phyloP scores from a whole-genome alignment of 2,888 invertebrate genomes.

The Sphaeridia pumilis region DNA sequence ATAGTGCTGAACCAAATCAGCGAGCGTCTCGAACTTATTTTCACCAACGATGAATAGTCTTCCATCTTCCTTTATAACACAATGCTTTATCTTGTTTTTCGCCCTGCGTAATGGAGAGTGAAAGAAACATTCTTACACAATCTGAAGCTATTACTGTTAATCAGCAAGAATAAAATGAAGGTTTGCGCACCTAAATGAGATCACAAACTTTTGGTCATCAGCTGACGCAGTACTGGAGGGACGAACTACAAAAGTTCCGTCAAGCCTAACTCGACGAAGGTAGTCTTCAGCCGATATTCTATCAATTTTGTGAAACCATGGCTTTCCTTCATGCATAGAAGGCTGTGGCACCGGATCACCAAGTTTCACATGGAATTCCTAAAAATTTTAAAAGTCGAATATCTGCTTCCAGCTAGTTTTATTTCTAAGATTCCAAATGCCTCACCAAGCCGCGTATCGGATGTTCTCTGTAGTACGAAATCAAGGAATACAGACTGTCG shows the following conservation, averaged over 20 bases:
- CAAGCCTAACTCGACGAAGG: constrained; percentile 65
- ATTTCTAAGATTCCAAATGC: not conserved
- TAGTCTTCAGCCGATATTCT: constrained; percentile 78
- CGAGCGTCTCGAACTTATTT: constrained; percentile 88
- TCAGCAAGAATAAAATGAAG: too few species aligned
- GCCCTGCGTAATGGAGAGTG: too few species aligned
- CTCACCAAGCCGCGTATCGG: constrained; percentile 68
- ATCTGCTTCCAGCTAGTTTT: too few species aligned
- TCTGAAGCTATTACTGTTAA: too few species aligned
- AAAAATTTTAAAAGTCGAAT: too few species aligned
- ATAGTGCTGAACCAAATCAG: constrained; percentile 84
- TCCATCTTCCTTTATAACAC: constrained; percentile 85
- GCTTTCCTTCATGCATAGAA: constrained; percentile 81
- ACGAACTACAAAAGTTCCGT: constrained; percentile 90
- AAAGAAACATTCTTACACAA: too few species aligned
- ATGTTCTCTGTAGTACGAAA: constrained; percentile 76
- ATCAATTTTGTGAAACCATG: constrained; percentile 80
- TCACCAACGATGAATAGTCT: constrained; percentile 80
- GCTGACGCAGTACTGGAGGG: constrained; percentile 57
- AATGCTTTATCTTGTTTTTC: constrained; percentile 91
- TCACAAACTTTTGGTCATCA: constrained; percentile 58
- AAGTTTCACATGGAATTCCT: constrained; percentile 76
- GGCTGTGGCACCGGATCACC: constrained; percentile 89
- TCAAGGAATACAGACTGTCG: constrained; percentile 81
- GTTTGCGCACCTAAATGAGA: constrained; percentile 52